Conservation (phyloP, 2,797 vertebrate genomes). For the Pterois miles region DNA sequence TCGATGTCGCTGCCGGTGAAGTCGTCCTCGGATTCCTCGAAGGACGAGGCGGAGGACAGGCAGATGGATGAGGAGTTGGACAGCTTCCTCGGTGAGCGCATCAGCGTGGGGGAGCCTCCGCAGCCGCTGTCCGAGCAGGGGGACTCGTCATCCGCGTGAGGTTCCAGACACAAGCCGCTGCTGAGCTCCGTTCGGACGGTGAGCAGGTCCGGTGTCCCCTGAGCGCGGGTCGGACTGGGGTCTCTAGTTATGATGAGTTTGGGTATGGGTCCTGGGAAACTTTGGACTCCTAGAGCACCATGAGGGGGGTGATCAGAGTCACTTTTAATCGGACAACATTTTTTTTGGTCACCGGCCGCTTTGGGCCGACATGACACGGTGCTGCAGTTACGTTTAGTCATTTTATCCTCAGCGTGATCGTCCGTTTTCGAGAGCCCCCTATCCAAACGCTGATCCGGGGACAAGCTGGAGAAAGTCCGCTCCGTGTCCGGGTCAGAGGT, state of each 20-base stretch:
- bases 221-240: slow-evolving; percentile 69
- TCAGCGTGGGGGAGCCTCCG: slow-evolving; percentile 85
- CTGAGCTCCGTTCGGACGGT: slow-evolving; percentile 42
- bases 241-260: slow-evolving; percentile 91
- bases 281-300: slow-evolving; percentile 38
- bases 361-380: slow-evolving; percentile 3
- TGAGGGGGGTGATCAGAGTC: slow-evolving; percentile 17
- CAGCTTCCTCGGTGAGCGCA: slow-evolving; percentile 82
- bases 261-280: slow-evolving; percentile 83
- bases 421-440: background rate
- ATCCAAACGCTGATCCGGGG: slow-evolving; percentile 20
- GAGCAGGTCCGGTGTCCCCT: slow-evolving; percentile 28
- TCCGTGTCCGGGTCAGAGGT: slow-evolving; percentile 42
- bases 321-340: background rate
- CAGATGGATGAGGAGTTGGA: slow-evolving; percentile 87
- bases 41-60: slow-evolving; percentile 91
- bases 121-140: slow-evolving; percentile 88
- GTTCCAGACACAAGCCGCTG: slow-evolving; percentile 64
- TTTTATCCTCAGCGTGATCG: slow-evolving; percentile 23
- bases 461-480: slow-evolving; percentile 38
- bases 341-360: slow-evolving; percentile 3
- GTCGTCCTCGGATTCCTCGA: slow-evolving; percentile 93
- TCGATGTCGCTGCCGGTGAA: slow-evolving; percentile 85
- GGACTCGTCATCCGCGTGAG: slow-evolving; percentile 79
- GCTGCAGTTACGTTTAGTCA: slow-evolving; percentile 66